Evolutionary conservation across 2,888 invertebrate genomes (phyloP), one percentile per base, ranked within the genome.

Genomic region (Stomorhina lunata): DNA sequence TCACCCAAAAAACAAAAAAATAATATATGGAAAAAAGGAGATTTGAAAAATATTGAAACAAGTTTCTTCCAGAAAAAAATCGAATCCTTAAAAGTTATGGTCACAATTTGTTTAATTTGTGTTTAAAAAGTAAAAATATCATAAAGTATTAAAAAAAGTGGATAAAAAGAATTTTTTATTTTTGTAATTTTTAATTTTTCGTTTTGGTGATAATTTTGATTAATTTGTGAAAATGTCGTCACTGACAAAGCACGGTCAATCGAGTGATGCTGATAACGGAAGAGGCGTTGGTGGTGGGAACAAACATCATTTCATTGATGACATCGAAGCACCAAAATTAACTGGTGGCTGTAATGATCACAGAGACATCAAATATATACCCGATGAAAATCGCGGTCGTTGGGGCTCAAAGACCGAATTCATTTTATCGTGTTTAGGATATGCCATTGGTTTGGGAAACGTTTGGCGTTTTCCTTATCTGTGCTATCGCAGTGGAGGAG

Each of bases 381-480:
- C 82, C 7, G 91, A 90, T 84, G 85, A 27, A 15, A 85, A 89
- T 76, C 88, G 93, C 43, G 96, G 95, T 50, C 93, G 93, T 83
- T 96, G 96, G 96, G 93, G 92, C 20, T 94, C 92, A 81, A 95
- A 95, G 91, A 91, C 94, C 15, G 96, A 97, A 90, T 97, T 96
- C 89, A 90, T 97, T 40, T 92, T 97, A 72, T 95, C 96, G 27
- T 95, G 96, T 86, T 93, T 96, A 66, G 96, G 96, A 25, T 96
- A 96, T 87, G 96, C 96, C 4, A 95, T 97, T 66, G 96, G 96
- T 57, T 94, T 96, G 78, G 96, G 96, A 77, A 97, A 96, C 89
- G 94, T 97, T 10, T 96, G 96, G 96, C 93, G 96, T 84, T 97
- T 97, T 91, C 97, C 97, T 0, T 97, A 96, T 89, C 91, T 96